Evolutionary conservation across 2,113 vertebrate genomes (phyloP).

Genomic region (Tiliqua scincoides): DNA sequence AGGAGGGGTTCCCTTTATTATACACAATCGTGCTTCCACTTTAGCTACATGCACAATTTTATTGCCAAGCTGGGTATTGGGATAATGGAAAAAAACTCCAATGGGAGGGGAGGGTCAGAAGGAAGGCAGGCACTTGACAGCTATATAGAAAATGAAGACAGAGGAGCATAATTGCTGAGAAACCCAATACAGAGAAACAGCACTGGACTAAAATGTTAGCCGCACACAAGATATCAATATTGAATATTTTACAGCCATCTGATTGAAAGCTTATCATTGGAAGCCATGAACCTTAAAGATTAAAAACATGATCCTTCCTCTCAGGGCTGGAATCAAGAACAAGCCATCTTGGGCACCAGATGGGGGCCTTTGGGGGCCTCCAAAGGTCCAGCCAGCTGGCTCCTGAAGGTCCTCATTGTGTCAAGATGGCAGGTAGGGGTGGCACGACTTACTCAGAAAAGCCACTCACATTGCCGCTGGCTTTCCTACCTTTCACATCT

Average conservation of each 20-base stretch:
- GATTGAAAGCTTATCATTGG: background rate
- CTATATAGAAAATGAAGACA: conserved; percentile 12
- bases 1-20: background rate
- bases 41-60: background rate
- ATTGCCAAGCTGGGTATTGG: background rate
- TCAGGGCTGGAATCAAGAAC: background rate
- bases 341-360: too few relatives aligned
- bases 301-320: background rate
- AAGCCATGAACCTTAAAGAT: background rate
- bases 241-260: background rate
- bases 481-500: too few relatives aligned
- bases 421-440: too few relatives aligned
- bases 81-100: accelerated
- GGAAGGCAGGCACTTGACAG: background rate
- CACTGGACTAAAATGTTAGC: conserved; percentile 5
- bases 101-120: background rate
- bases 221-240: background rate
- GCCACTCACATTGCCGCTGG: too few relatives aligned
- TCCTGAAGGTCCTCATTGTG: too few relatives aligned
- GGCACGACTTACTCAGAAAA: too few relatives aligned
- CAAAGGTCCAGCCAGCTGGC: too few relatives aligned
- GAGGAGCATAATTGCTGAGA: background rate
- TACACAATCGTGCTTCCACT: background rate
- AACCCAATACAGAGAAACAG: background rate
- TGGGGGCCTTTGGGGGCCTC: too few relatives aligned